These are phyloP conservation scores for Theropithecus gelada DNA, from an alignment of 2,113 vertebrate genomes.

Conservation along the genomic window DNA sequence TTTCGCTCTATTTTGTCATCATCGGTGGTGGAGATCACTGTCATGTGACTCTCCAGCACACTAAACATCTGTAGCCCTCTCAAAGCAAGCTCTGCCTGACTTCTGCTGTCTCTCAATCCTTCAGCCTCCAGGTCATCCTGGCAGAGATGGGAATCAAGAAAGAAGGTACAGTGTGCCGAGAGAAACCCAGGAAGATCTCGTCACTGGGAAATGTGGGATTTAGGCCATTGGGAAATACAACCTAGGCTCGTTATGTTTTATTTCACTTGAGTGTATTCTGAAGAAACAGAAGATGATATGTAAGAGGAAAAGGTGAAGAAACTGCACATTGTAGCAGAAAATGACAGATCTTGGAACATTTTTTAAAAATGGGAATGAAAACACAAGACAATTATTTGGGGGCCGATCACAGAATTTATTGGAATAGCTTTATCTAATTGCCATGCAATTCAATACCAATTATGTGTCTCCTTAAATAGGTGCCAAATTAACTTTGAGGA, in stretches of 20 bases:
- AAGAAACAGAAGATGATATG: slow-evolving; percentile 10
- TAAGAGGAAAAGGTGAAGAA: not conserved
- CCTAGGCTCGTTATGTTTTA: not conserved
- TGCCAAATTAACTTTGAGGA: slow-evolving; percentile 42
- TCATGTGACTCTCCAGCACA: not conserved
- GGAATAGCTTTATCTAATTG: slow-evolving; percentile 40
- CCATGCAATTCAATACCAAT: slow-evolving; percentile 10
- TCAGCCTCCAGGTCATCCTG: not conserved
- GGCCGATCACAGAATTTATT: slow-evolving; percentile 25
- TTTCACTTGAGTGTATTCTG: slow-evolving; percentile 24
- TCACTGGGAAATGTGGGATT: not conserved
- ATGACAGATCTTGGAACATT: not conserved
- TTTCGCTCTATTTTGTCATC: not conserved
- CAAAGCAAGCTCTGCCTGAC: not conserved
- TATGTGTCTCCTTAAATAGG: slow-evolving; percentile 43
- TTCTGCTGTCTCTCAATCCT: not conserved
- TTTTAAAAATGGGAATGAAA: not conserved
- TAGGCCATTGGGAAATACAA: not conserved
- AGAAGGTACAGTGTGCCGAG: not conserved
- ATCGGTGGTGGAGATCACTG: not conserved
- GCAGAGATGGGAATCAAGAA: not conserved
- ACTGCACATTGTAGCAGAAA: not conserved
- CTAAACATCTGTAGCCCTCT: not conserved
- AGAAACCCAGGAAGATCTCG: not conserved
- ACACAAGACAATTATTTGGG: not conserved